phyloP scores from a whole-genome alignment of 2,113 vertebrate species.

The Tragelaphus imberbis region DNA sequence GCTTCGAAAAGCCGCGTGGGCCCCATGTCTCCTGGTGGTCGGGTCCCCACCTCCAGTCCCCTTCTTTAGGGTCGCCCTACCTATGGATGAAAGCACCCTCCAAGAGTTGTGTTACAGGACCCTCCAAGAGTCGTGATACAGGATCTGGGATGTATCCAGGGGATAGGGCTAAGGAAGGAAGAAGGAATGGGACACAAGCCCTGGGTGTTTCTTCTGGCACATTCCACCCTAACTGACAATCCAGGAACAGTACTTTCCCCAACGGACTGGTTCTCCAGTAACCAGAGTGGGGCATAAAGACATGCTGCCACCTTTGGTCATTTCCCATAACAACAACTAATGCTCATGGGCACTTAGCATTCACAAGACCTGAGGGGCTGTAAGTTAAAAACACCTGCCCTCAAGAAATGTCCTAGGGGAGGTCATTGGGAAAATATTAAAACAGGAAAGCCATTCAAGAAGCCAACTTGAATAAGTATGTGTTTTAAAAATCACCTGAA shows the following conservation, averaged over 20 bases:
- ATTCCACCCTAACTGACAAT: background rate
- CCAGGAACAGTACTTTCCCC: background rate
- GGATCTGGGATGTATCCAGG: background rate
- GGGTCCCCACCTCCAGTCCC: background rate
- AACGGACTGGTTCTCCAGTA: background rate
- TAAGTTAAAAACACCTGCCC: background rate
- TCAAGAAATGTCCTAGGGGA: background rate
- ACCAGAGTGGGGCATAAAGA: background rate
- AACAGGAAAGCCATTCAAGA: background rate
- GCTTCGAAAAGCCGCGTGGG: accelerated
- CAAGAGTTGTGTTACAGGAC: background rate
- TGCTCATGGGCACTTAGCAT: background rate
- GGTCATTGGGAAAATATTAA: background rate
- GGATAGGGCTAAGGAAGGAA: background rate
- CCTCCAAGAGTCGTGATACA: background rate
- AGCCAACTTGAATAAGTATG: background rate
- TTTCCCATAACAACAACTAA: background rate
- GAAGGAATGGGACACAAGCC: background rate
- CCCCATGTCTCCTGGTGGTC: background rate
- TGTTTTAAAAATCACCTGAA: background rate
- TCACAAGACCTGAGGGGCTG: background rate
- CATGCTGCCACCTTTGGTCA: background rate
- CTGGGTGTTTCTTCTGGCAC: background rate
- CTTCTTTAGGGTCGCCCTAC: background rate
- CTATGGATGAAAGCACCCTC: background rate